Evolutionary conservation across 2,113 vertebrate genomes (phyloP).

Genomic region (Heliornis fulica): DNA sequence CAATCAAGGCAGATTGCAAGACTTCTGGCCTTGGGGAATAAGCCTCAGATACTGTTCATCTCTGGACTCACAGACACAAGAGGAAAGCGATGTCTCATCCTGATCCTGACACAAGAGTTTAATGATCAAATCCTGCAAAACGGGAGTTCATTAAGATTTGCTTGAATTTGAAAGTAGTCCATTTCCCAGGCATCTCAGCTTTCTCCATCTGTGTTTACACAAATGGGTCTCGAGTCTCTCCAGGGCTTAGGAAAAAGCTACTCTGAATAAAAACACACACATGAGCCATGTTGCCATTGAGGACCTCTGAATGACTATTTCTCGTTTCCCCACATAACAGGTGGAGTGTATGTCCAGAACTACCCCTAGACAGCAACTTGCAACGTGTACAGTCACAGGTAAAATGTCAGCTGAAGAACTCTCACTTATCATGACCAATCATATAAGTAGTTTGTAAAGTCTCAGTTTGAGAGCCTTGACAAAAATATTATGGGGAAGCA

Average conservation of each 20-base stretch:
- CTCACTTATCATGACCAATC: neutral
- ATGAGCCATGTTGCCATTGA: neutral
- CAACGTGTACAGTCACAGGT: neutral
- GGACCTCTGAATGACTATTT: neutral
- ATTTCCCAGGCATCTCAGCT: conserved; percentile 27
- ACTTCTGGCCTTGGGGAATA: neutral
- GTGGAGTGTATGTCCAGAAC: neutral
- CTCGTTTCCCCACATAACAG: neutral
- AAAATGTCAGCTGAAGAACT: neutral
- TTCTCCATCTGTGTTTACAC: conserved; percentile 32
- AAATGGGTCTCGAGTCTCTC: neutral
- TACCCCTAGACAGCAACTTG: neutral
- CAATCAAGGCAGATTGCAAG: neutral
- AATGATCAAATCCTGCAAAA: neutral
- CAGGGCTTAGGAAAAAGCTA: neutral
- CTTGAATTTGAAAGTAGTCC: neutral
- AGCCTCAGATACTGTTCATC: neutral
- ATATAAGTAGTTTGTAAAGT: neutral
- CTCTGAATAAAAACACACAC: neutral
- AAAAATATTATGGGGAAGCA: neutral
- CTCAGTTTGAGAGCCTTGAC: neutral
- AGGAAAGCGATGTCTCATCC: neutral
- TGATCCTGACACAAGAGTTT: neutral
- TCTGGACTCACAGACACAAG: neutral
- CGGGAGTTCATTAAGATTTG: conserved; percentile 1